Evolutionary conservation across 2,888 invertebrate species (phyloP), one percentile per base, ranked within the genome.

Genomic region (Drosophila neutralis): DNA sequence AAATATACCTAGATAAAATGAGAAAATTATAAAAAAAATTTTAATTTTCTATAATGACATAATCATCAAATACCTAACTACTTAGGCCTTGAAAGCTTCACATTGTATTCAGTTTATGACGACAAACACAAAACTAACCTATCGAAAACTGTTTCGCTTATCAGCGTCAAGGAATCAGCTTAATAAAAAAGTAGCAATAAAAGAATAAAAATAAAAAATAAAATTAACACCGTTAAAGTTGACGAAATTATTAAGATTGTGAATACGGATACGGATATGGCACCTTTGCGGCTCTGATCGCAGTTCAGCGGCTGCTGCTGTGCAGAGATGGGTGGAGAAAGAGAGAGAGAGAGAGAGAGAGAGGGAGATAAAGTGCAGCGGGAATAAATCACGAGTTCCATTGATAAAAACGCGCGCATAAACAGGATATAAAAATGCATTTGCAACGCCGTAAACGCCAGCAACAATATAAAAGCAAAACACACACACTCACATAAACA

Each of bases 351-450:
- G 40, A 21, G 38, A 36, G 24, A 13, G 36, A 62, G 42, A 24
- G 70, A 29, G 49, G 21, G 38, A 18, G 35, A 11, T 45, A 45
- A 45, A 49, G 18, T 49, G 49, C 49, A 49, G 49, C 3, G 13
- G 56, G 40, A 29, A 64, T 74, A 78, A 87, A 84, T 88, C 89
- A 73, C 29, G 63, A 76, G 75, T 69, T 72, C 65, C 80, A 87
- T 87, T 89, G 73, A 85, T 85, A 72, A 71, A 78, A 79, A 66
- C 73, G 69, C 71, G 79, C 75, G 75, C 78, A 89, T 87, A 90
- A 85, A 89, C 89, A 90, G 90, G 90, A 88, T 87, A 87, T 86
- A 83, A 80, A 87, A 90, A 84, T 90, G 87, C 87, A 87, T 89
- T 89, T 82, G 74, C 80, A 90, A 78, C 70, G 89, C 73, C 75